Evolutionary conservation across 2,797 vertebrate species (phyloP), one percentile per base, ranked within the genome.

Genomic region (Menidia menidia): DNA sequence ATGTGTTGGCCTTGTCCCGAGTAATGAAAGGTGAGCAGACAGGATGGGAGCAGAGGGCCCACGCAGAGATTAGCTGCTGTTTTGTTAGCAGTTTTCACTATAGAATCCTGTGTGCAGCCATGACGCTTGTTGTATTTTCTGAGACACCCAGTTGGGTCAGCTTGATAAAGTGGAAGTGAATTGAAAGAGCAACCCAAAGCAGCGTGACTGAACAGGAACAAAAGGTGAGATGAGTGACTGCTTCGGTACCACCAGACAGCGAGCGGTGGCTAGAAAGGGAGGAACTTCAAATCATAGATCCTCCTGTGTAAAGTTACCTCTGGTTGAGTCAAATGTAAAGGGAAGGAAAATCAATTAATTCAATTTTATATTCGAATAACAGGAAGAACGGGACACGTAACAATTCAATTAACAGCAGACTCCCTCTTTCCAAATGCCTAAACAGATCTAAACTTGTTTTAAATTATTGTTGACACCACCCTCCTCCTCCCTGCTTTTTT

Each of bases 111-210:
- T 86, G 83, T 87, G 81, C 73, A 79, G 70, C 77, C 66, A 35
- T 82, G 82, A 85, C 74, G 53, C 80, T 74, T 77, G 84, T 82
- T 91, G 87, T 88, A 74, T 88, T 90, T 91, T 82, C 82, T 78
- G 77, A 90, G 87, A 86, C 87, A 77, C 69, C 63, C 63, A 76
- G 86, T 86, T 86, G 81, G 85, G 73, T 82, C 84, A 85, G 87
- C 53, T 85, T 93, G 89, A 93, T 92, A 87, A 90, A 88, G 91
- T 93, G 90, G 92, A 94, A 93, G 80, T 88, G 85, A 83, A 91
- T 92, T 77, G 87, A 92, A 90, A 87, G 82, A 91, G 88, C 90
- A 91, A 69, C 88, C 72, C 73, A 87, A 90, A 90, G 88, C 89
- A 92, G 82, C 66, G 75, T 86, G 83, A 81, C 83, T 88, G 78